Percentiles rank a stretch among this genome's conserved stretches.
phyloP scores from a whole-genome alignment of 2,888 invertebrate genomes.

The Danaus chrysippus region DNA sequence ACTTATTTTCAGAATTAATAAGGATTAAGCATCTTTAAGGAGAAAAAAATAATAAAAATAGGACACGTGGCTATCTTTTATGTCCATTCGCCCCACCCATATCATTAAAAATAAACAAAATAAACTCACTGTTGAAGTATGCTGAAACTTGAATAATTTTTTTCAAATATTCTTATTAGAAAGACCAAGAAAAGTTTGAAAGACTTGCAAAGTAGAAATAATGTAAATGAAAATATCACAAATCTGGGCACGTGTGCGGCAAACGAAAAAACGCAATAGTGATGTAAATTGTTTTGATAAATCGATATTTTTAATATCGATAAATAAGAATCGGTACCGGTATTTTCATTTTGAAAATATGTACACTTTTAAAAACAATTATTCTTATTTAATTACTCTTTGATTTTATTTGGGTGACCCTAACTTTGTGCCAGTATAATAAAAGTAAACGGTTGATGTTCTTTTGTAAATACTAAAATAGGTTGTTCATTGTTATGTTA shows the following conservation, averaged over 20 bases:
- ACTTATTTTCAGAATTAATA: background rate
- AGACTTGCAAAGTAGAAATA: conserved; percentile 62
- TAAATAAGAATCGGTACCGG: background rate
- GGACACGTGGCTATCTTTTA: conserved; percentile 75
- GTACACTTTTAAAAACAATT: background rate
- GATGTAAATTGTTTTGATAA: conserved; percentile 26
- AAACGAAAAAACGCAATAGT: conserved; percentile 69
- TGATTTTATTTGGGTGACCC: too few relatives aligned
- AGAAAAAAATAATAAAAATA: conserved; percentile 56
- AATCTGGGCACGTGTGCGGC: conserved; percentile 77
- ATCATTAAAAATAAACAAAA: conserved; percentile 59
- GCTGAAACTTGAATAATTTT: conserved; percentile 47
- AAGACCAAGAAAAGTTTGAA: conserved; percentile 46
- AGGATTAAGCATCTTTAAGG: conserved; percentile 28
- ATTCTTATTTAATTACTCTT: too few relatives aligned
- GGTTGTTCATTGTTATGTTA: too few relatives aligned
- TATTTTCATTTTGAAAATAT: conserved; percentile 2
- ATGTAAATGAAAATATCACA: conserved; percentile 70
- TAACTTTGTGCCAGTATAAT: too few relatives aligned
- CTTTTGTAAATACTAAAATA: too few relatives aligned
- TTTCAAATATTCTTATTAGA: conserved; percentile 44
- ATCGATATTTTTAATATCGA: conserved; percentile 10
- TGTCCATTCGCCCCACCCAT: conserved; percentile 73
- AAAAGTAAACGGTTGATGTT: too few relatives aligned
- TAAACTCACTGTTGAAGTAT: conserved; percentile 56